Evolutionary conservation across 2,888 invertebrate genomes (phyloP).

Genomic region (Dorcus parallelipipedus): DNA sequence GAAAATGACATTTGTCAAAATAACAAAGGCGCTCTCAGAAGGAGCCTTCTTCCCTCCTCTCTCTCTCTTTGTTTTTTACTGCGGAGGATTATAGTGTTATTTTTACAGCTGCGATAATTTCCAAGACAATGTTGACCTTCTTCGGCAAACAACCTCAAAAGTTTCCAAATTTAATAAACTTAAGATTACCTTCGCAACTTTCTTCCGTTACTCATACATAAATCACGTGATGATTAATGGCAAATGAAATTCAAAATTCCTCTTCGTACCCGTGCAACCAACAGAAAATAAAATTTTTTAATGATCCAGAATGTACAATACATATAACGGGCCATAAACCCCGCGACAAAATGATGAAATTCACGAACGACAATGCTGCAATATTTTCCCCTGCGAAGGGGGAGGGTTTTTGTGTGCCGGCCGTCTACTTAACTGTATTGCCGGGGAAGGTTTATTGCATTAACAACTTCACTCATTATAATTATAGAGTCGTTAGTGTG

Average conservation of each 20-base stretch:
- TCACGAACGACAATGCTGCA: constrained; percentile 21
- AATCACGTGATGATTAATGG: too few relatives aligned
- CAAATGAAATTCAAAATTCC: too few relatives aligned
- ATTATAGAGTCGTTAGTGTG: constrained; percentile 46
- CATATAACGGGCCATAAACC: not conserved
- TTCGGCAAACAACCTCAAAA: too few relatives aligned
- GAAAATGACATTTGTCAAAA: constrained; percentile 49
- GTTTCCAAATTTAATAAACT: too few relatives aligned
- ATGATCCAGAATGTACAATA: not conserved
- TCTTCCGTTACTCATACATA: too few relatives aligned
- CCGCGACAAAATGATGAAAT: constrained; percentile 10
- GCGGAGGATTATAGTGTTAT: too few relatives aligned
- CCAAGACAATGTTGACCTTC: too few relatives aligned
- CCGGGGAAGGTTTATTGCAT: constrained; percentile 44
- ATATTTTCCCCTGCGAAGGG: constrained; percentile 17
- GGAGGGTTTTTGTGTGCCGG: not conserved
- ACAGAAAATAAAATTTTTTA: not conserved
- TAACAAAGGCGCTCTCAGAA: constrained; percentile 35
- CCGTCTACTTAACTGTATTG: constrained; percentile 27
- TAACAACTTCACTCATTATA: constrained; percentile 50
- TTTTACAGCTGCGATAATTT: too few relatives aligned
- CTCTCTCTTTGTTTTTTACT: too few relatives aligned
- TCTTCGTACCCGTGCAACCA: too few relatives aligned
- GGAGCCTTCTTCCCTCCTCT: not conserved
- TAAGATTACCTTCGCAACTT: too few relatives aligned